A percentile compares a stretch with the other conserved stretches of the same genome.
Evolutionary conservation across 2,888 invertebrate genomes (phyloP).

Genomic region (Nowickia ferox): DNA sequence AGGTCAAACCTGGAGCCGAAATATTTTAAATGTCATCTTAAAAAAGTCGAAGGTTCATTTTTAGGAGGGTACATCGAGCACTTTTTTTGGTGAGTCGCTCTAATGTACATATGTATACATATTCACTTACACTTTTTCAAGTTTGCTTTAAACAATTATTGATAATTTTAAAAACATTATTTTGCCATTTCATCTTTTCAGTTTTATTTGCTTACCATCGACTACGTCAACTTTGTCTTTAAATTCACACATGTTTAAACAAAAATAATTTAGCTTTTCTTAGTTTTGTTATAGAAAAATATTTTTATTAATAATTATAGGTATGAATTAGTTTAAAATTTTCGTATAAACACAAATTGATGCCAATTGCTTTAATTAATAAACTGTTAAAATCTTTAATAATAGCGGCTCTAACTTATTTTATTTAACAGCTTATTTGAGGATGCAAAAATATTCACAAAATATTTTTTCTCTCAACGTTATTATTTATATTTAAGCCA

Average conservation of each 20-base stretch:
- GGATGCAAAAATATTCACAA: neutral
- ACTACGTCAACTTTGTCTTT: slow-evolving; percentile 64
- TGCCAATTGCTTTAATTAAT: neutral
- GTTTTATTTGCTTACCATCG: slow-evolving; percentile 64
- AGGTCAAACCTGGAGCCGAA: too few species aligned
- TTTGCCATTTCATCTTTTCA: neutral
- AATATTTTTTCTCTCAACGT: slow-evolving; percentile 17
- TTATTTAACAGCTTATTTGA: slow-evolving; percentile 19
- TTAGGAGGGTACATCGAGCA: too few species aligned
- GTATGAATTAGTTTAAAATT: neutral
- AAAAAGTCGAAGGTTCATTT: too few species aligned
- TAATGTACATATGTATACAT: neutral
- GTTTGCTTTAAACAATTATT: neutral
- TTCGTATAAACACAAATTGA: neutral
- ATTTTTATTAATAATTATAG: neutral
- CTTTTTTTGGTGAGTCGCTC: too few species aligned
- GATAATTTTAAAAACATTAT: neutral
- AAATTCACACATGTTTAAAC: slow-evolving; percentile 73
- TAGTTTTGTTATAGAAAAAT: slow-evolving; percentile 24
- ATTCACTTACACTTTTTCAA: neutral
- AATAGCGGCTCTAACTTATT: neutral
- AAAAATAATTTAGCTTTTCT: neutral
- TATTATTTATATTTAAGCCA: slow-evolving; percentile 20
- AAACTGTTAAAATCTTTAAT: neutral
- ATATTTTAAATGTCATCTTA: too few species aligned